A percentile compares a stretch with the other conserved stretches of the same genome.
These are phyloP conservation scores for Acrobeloides nanus DNA, from an alignment of 2,888 invertebrate genomes.

Conservation along the genomic window DNA sequence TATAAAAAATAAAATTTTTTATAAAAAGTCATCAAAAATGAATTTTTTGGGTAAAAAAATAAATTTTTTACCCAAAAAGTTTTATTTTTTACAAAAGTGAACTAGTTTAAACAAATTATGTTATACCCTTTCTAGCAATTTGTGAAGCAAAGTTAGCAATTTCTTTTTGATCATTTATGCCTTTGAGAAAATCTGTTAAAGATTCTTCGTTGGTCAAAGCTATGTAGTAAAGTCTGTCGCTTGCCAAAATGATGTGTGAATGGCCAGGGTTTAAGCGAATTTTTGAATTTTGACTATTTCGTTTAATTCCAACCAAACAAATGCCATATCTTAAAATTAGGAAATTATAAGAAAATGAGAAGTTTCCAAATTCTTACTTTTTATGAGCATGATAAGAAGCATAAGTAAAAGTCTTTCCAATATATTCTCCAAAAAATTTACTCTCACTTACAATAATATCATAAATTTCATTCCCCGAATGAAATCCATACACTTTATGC, in stretches of 20 bases:
- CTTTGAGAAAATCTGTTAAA: constrained; percentile 31
- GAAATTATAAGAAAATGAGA: neutral
- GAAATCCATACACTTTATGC: constrained; percentile 94
- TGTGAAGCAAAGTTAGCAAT: constrained; percentile 13
- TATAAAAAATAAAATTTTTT: too few relatives aligned
- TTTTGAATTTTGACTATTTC: constrained; percentile 65
- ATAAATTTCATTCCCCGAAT: constrained; percentile 98
- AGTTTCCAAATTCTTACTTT: constrained; percentile 67
- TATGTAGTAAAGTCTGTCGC: constrained; percentile 61
- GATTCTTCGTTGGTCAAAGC: constrained; percentile 49
- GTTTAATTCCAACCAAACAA: constrained; percentile 86
- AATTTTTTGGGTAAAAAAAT: too few relatives aligned
- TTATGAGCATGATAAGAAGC: constrained; percentile 97
- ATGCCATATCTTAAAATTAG: constrained; percentile 73
- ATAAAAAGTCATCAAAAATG: too few relatives aligned
- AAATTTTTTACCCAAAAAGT: too few relatives aligned
- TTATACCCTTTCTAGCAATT: constrained; percentile 14
- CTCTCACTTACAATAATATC: constrained; percentile 64
- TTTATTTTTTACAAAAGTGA: too few relatives aligned
- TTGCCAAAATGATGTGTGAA: constrained; percentile 89
- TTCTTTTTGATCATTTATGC: constrained; percentile 31
- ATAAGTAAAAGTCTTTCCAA: constrained; percentile 98
- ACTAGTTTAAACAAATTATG: neutral
- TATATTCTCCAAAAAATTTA: constrained; percentile 94
- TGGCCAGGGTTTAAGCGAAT: constrained; percentile 82